A percentile compares a stretch with the other conserved stretches of the same genome.
Evolutionary conservation across 2,888 invertebrate species (phyloP).

Genomic region (Leptinotarsa haldemani): DNA sequence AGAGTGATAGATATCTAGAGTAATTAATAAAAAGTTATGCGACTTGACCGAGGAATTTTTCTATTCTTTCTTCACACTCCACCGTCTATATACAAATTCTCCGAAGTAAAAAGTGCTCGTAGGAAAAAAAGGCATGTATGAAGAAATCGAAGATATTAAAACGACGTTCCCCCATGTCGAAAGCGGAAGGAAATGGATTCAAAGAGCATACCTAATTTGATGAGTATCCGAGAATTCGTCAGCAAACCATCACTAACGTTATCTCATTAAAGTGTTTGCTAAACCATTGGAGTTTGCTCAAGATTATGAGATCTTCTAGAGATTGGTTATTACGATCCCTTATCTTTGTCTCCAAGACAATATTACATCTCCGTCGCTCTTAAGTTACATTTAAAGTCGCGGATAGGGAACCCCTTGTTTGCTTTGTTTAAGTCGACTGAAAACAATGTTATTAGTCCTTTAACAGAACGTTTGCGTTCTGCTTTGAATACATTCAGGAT

Average conservation of each 20-base stretch:
- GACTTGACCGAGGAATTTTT: too few species aligned
- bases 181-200: constrained; percentile 36
- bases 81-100: not conserved
- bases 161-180: not conserved
- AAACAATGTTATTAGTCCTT: constrained; percentile 59
- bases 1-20: too few species aligned
- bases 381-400: constrained; percentile 55
- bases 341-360: constrained; percentile 57
- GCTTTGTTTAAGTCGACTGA: constrained; percentile 58
- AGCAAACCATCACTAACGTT: constrained; percentile 50
- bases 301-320: constrained; percentile 52
- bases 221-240: constrained; percentile 49
- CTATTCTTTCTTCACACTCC: not conserved
- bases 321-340: constrained; percentile 48
- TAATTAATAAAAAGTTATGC: too few species aligned
- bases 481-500: constrained; percentile 38
- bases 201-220: constrained; percentile 53
- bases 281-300: constrained; percentile 58
- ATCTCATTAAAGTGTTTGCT: constrained; percentile 59
- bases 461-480: constrained; percentile 49
- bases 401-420: constrained; percentile 59
- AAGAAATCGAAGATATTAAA: not conserved
- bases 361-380: constrained; percentile 52
- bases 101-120: too few species aligned
- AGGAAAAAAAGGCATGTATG: too few species aligned